Conservation (phyloP, 2,797 vertebrate genomes). For the Darevskia mixta region DNA sequence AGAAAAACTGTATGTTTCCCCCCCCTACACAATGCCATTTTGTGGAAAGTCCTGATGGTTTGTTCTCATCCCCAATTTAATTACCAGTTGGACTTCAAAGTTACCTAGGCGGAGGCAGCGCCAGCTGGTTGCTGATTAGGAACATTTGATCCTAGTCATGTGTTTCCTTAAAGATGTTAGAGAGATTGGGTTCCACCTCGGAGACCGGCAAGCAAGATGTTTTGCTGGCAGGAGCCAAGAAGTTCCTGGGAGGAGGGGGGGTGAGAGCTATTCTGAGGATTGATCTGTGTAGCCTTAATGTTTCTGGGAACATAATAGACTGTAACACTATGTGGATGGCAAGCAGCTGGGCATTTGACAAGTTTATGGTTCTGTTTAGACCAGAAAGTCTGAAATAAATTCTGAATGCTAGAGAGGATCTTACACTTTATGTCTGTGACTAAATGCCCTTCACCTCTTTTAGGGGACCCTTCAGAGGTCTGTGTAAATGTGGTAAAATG, state of each 20-base stretch:
- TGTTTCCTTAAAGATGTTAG: background rate
- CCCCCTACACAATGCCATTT: background rate
- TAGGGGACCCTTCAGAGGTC: constrained; percentile 13
- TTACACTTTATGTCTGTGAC: background rate
- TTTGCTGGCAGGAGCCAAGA: constrained; percentile 16
- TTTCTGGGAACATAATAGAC: constrained; percentile 21
- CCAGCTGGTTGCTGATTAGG: constrained; percentile 6
- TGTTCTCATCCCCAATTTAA: background rate
- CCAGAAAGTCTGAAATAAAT: constrained; percentile 39
- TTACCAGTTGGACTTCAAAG: background rate
- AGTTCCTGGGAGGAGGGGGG: constrained; percentile 6
- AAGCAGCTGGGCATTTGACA: constrained; percentile 30
- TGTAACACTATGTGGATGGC: constrained; percentile 42
- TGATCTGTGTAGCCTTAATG: constrained; percentile 29
- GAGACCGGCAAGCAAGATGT: constrained; percentile 10
- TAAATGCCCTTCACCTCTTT: constrained; percentile 30
- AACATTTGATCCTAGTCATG: constrained; percentile 9
- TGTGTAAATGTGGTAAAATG: constrained; percentile 22
- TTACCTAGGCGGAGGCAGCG: background rate
- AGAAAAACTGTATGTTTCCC: background rate
- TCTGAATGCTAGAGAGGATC: background rate
- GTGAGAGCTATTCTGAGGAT: constrained; percentile 24
- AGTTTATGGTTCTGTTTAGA: constrained; percentile 47
- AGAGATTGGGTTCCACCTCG: constrained; percentile 14
- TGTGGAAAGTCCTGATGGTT: constrained; percentile 3